Base-by-base conservation (phyloP, 1,140 invertebrate genomes). In the Trissolcus basalis region DNA sequence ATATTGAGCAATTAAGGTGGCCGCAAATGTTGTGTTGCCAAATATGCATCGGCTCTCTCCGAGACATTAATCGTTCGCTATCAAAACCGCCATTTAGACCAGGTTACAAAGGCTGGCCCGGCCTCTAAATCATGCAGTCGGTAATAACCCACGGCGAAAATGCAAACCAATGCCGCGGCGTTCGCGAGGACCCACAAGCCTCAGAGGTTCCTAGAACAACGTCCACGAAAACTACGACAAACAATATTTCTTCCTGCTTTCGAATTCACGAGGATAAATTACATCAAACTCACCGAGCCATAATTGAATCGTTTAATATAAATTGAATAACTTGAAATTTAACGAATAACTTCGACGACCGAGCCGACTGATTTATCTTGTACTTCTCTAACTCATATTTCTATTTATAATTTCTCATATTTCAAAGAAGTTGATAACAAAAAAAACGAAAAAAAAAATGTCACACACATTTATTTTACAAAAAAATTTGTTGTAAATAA, bases 1-100 rank as follows among this genome's bases (percentile, higher is more conserved):
- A 51, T 48, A 69, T 59, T 54, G 58, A 60, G 36, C 39, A 71
- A 71, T 71, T 36, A 64, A 64, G 35, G 1, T 10, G 49, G 0
- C 16, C 53, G 53, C 45, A 64, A 56, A 63, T 71, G 45, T 50
- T 16, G 51, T 33, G 41, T 36, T 55, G 7, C 35, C 8, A 3
- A 43, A n/a, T 16, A 44, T 15, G 49, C 49, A 47, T 1, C 19
- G 32, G 19, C 27, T 51, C 49, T 51, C 32, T n/a, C 1, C 39
- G 5, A 36, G 49, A 39, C 67, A 61, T 70, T 70, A 70, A 70
- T 70, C 67, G 67, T 61, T 16, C 19, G 58, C 58, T 54, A 70
- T 70, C 67, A 61, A 60, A 70, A 56, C 48, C 63, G 53, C 53
- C 49, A 35, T 63, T 63, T 54, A 63, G 32, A 5, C 41, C 39